Evolutionary conservation across 2,888 invertebrate genomes (phyloP).

Genomic region (Lamproptera curius): DNA sequence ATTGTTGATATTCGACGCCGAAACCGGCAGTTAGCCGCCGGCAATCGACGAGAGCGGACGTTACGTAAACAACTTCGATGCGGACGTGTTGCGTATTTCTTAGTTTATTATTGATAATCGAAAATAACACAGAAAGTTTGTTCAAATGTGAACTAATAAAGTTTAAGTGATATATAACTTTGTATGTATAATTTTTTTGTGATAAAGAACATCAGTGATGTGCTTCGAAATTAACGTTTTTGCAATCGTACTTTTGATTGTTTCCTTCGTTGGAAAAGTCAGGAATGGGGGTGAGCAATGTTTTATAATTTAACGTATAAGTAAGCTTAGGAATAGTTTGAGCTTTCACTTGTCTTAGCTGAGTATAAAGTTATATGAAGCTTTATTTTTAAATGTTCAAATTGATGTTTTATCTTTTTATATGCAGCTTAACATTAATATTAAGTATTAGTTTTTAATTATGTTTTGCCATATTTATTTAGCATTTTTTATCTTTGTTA

Average conservation of each 20-base stretch:
- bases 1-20: constrained; percentile 9
- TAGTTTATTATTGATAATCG: too few species aligned
- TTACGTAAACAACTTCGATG: constrained; percentile 1
- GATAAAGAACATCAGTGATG: constrained; percentile 48
- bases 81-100: background rate
- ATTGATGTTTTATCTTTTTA: too few species aligned
- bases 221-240: constrained; percentile 45
- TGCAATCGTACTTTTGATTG: constrained; percentile 43
- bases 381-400: too few species aligned
- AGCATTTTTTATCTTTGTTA: too few species aligned
- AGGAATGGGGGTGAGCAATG: constrained; percentile 54
- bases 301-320: background rate
- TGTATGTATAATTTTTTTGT: constrained; percentile 25
- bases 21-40: constrained; percentile 10
- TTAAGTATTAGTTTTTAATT: too few species aligned
- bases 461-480: too few species aligned
- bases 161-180: constrained; percentile 12
- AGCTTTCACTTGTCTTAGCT: too few species aligned
- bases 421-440: too few species aligned
- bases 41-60: constrained; percentile 3
- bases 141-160: constrained; percentile 4
- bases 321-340: too few species aligned
- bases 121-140: background rate
- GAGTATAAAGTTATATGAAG: too few species aligned
- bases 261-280: constrained; percentile 47